Percentiles rank a stretch among this genome's conserved stretches.
These are phyloP conservation scores for Ophioderma brevispina DNA, from an alignment of 35 echinoderm and acorn worm species.

Conservation along the genomic window DNA sequence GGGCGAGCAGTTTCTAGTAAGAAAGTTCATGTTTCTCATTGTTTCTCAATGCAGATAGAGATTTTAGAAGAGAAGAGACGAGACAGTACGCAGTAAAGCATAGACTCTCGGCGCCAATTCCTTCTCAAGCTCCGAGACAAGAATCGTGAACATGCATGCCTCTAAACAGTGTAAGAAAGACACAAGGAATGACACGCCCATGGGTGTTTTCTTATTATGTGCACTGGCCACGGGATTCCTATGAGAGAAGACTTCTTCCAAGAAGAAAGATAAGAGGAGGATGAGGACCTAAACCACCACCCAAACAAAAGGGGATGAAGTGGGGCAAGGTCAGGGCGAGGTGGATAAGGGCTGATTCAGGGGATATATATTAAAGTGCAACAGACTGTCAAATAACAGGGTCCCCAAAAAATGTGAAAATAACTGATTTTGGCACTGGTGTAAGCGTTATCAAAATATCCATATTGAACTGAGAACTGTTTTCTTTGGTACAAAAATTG, in stretches of 20 bases:
- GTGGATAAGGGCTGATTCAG: no score
- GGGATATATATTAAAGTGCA: no score
- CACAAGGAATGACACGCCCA: constrained; percentile 92
- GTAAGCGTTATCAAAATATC: no score
- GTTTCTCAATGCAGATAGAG: no score
- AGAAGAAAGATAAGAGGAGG: constrained; percentile 61
- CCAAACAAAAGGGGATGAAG: neutral
- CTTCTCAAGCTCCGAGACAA: constrained; percentile 64
- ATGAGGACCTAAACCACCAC: constrained; percentile 51
- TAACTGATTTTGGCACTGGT: no score
- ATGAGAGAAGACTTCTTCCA: constrained; percentile 75
- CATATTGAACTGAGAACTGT: no score
- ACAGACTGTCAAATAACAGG: no score
- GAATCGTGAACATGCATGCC: constrained; percentile 56
- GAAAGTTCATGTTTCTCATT: no score
- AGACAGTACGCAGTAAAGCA: constrained; percentile 50
- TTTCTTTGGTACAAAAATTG: no score
- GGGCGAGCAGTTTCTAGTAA: no score
- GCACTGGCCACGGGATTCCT: constrained; percentile 88
- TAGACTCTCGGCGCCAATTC: constrained; percentile 51
- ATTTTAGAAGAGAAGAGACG: constrained; percentile 79
- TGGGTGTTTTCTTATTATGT: constrained; percentile 98
- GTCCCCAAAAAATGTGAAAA: no score
- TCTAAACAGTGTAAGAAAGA: constrained; percentile 71
- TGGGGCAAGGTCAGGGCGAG: no score